phyloP scores from a whole-genome alignment of 2,113 vertebrate genomes.

The Brachypteracias leptosomus region DNA sequence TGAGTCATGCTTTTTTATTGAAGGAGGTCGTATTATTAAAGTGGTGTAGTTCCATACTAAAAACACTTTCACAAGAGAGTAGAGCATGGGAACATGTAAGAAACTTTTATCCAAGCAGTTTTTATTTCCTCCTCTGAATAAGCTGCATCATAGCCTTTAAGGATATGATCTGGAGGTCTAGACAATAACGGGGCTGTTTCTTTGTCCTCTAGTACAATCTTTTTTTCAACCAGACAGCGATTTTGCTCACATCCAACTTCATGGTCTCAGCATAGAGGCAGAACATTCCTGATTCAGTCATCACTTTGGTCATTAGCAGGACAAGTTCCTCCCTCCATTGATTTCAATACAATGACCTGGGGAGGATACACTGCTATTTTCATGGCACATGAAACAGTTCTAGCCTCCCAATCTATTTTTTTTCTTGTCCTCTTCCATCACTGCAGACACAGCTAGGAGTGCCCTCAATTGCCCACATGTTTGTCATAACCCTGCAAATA shows the following conservation, averaged over 20 bases:
- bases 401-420: not conserved
- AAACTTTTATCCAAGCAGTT: not conserved
- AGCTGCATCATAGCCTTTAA: not conserved
- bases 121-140: slow-evolving; percentile 3
- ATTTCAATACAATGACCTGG: not conserved
- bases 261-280: not conserved
- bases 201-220: not conserved
- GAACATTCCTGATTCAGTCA: not conserved
- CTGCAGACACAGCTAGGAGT: not conserved
- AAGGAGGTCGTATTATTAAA: not conserved
- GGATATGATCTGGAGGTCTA: not conserved
- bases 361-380: not conserved
- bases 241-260: not conserved
- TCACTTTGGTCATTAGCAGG: not conserved
- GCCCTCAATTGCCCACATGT: rapidly evolving
- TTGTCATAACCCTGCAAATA: not conserved
- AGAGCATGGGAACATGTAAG: not conserved
- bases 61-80: slow-evolving; percentile 6
- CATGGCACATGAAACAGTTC: not conserved
- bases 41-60: not conserved
- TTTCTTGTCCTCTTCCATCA: not conserved
- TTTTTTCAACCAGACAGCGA: not conserved
- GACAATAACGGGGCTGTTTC: not conserved
- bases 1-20: slow-evolving; percentile 30
- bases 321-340: not conserved